Conservation (phyloP, 2,797 vertebrate species). For the Philypnodon macrostomus region DNA sequence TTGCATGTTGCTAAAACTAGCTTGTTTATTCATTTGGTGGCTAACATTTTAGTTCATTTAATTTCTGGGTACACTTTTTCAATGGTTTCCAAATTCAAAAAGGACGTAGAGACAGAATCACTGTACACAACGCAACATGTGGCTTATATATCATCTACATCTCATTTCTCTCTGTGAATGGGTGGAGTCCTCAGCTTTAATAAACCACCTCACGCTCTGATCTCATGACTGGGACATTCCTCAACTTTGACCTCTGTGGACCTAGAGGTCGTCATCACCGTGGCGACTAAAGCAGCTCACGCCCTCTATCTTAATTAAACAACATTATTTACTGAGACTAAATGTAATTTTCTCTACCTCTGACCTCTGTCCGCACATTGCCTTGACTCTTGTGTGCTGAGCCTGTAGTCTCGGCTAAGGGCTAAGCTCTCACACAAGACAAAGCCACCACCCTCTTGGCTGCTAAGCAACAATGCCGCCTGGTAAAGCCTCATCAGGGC, state of each 20-base stretch:
- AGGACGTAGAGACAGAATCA: too few species aligned
- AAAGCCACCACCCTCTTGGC: slow-evolving; percentile 70
- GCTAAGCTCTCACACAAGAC: slow-evolving; percentile 78
- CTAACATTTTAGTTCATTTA: too few species aligned
- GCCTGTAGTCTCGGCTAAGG: slow-evolving; percentile 53
- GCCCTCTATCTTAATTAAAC: slow-evolving; percentile 66
- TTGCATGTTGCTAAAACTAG: too few species aligned
- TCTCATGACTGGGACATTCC: slow-evolving; percentile 65
- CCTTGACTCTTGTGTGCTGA: slow-evolving; percentile 34
- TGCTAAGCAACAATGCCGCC: slow-evolving; percentile 70
- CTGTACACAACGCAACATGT: too few species aligned
- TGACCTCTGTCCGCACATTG: slow-evolving; percentile 47
- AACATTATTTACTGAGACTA: slow-evolving; percentile 59
- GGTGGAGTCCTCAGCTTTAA: slow-evolving; percentile 16
- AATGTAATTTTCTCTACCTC: slow-evolving; percentile 55
- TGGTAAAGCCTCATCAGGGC: slow-evolving; percentile 67
- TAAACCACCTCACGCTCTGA: slow-evolving; percentile 59
- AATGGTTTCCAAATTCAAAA: too few species aligned
- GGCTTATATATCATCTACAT: not conserved
- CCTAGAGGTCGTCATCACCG: slow-evolving; percentile 51
- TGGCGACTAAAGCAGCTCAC: slow-evolving; percentile 50
- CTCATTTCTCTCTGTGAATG: slow-evolving; percentile 20
- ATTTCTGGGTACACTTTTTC: too few species aligned
- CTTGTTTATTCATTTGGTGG: too few species aligned
- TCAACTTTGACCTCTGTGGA: slow-evolving; percentile 59